Evolutionary conservation across 2,113 vertebrate species (phyloP).

Genomic region (Panthera uncia): DNA sequence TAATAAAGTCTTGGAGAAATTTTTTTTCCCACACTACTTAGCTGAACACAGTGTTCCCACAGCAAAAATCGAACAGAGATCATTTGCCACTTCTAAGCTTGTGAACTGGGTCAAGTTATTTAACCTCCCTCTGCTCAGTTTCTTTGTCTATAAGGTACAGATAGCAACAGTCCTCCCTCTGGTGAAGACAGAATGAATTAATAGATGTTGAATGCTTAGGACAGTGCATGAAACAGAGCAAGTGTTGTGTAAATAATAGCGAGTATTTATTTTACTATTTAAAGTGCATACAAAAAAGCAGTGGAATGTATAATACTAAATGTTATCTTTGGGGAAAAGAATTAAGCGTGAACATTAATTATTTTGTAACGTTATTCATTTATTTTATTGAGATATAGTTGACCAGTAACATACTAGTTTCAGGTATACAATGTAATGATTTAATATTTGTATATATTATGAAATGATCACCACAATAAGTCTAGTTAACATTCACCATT

Average conservation of each 20-base stretch:
- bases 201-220: slow-evolving; percentile 12
- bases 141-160: slow-evolving; percentile 36
- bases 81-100: slow-evolving; percentile 42
- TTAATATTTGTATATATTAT: background rate
- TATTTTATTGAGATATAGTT: background rate
- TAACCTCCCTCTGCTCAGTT: slow-evolving; percentile 24
- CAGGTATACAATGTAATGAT: background rate
- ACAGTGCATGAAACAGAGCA: background rate
- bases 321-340: background rate
- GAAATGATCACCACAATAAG: background rate
- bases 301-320: background rate
- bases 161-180: background rate
- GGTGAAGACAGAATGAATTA: background rate
- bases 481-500: background rate
- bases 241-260: background rate
- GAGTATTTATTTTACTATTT: background rate
- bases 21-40: slow-evolving; percentile 68
- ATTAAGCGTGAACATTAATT: background rate
- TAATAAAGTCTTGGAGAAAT: slow-evolving; percentile 47
- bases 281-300: background rate
- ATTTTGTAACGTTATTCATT: background rate
- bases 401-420: background rate
- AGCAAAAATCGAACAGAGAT: slow-evolving; percentile 15
- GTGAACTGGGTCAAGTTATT: slow-evolving; percentile 61
- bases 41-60: slow-evolving; percentile 26